Percentiles rank a stretch among this genome's conserved stretches.
phyloP scores from a whole-genome alignment of 2,888 invertebrate species.

The Oxyteleia sp. region DNA sequence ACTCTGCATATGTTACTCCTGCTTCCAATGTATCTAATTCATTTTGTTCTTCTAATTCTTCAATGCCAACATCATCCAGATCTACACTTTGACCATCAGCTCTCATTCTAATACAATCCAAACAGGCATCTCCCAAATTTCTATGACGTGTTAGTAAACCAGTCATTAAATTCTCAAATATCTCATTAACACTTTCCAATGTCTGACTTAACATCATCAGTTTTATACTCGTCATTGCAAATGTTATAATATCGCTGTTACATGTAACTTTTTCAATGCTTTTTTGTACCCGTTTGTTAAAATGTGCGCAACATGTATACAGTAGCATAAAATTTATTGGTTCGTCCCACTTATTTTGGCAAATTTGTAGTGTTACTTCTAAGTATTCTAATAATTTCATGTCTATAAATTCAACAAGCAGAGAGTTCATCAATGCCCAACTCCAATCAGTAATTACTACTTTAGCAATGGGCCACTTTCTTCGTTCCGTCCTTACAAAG shows the following conservation, averaged over 20 bases:
- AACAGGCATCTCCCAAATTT: background rate
- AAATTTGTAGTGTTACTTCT: background rate
- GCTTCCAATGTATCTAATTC: background rate
- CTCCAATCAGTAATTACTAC: constrained; percentile 16
- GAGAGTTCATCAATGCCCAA: constrained; percentile 3
- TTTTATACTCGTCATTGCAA: constrained; percentile 3
- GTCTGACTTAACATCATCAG: background rate
- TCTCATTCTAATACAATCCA: background rate
- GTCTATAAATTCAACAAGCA: background rate
- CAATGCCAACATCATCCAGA: background rate
- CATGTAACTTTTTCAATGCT: constrained; percentile 15
- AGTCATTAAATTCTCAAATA: constrained; percentile 8
- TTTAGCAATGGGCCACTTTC: constrained; percentile 6
- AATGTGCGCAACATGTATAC: constrained; percentile 11
- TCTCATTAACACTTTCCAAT: background rate
- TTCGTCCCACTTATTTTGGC: background rate
- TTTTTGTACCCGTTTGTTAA: constrained; percentile 1
- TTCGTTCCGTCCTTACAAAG: background rate
- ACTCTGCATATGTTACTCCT: background rate
- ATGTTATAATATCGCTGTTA: background rate
- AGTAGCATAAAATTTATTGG: constrained; percentile 13
- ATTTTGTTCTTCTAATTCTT: background rate
- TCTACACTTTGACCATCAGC: background rate
- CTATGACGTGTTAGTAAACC: background rate
- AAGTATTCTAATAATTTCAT: constrained; percentile 4